phyloP scores from a whole-genome alignment of 2,888 invertebrate species.

The Stenodema calcarata region DNA sequence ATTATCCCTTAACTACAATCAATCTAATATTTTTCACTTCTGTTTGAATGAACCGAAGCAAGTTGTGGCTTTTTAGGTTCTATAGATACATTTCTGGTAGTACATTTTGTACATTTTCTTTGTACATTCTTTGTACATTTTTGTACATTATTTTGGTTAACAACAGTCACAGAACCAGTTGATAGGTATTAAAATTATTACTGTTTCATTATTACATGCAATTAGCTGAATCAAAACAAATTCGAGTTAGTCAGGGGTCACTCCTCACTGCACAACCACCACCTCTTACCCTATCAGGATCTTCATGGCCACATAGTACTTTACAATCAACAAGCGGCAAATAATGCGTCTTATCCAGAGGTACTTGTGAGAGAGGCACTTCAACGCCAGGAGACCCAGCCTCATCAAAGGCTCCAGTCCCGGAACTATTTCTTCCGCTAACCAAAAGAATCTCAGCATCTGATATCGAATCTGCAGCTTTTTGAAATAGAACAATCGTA shows the following conservation, averaged over 20 bases:
- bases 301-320: background rate
- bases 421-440: background rate
- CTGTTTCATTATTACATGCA: background rate
- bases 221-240: background rate
- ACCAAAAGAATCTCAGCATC: background rate
- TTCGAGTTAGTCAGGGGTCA: background rate
- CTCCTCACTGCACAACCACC: background rate
- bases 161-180: no score
- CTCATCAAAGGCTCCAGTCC: background rate
- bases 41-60: no score
- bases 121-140: no score
- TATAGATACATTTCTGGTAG: no score
- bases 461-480: background rate
- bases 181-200: no score
- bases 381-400: background rate
- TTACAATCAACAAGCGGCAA: slow-evolving; percentile 15
- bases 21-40: no score
- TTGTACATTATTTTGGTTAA: no score
- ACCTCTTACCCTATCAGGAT: slow-evolving; percentile 20
- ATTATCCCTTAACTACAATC: no score
- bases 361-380: background rate
- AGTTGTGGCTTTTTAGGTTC: no score
- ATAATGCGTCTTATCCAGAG: slow-evolving; percentile 16
- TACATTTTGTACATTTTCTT: no score
- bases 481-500: background rate